Percentiles rank a stretch among this genome's conserved stretches.
These are phyloP conservation scores for Pterocles orientalis DNA, from an alignment of 2,113 vertebrate species.

Conservation along the genomic window DNA sequence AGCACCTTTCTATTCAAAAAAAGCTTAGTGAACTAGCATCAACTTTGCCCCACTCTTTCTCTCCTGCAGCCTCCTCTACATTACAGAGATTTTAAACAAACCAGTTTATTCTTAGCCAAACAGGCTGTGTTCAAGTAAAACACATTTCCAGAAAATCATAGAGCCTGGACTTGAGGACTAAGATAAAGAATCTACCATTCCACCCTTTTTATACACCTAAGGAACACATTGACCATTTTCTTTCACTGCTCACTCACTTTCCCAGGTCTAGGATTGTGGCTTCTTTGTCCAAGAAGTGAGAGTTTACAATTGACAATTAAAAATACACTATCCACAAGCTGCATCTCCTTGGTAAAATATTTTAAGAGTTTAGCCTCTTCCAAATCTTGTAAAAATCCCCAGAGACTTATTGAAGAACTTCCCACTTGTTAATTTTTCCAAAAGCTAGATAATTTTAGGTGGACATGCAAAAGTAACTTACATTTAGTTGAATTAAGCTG, in stretches of 20 bases:
- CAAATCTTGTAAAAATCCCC: not conserved
- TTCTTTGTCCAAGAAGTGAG: not conserved
- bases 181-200: not conserved
- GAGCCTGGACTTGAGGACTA: not conserved
- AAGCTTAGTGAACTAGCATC: not conserved
- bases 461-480: conserved; percentile 67
- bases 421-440: not conserved
- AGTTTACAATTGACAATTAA: not conserved
- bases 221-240: not conserved
- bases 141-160: not conserved
- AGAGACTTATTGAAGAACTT: not conserved
- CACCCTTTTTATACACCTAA: not conserved
- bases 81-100: not conserved
- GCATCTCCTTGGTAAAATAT: not conserved
- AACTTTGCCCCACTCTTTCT: not conserved
- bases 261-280: not conserved
- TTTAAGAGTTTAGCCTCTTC: not conserved
- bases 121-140: not conserved
- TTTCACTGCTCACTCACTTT: not conserved
- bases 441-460: not conserved
- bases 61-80: not conserved
- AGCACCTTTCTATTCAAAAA: not conserved
- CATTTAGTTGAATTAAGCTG: conserved; percentile 79
- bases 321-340: not conserved
- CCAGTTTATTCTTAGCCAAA: not conserved